phyloP scores from a whole-genome alignment of 23 tunicate genomes.

The Halocynthia aurantium region DNA sequence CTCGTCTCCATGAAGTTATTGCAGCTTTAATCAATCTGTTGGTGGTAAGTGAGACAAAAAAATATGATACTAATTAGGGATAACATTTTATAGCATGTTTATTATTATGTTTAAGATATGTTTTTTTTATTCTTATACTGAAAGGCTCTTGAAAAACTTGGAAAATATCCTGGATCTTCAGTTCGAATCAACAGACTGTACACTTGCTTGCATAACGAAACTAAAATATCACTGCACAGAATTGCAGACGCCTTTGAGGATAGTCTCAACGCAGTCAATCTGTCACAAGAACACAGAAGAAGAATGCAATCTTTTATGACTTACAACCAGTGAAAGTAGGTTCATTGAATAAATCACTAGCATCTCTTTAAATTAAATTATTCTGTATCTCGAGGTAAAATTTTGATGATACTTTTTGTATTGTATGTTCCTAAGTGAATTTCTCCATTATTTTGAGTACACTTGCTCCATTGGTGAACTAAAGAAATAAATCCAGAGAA shows the following conservation, averaged over 20 bases:
- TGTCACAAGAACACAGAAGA: conserved; percentile 14
- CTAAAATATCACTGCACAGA: conserved; percentile 17
- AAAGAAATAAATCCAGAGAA: too few species aligned
- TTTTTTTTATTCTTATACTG: not conserved
- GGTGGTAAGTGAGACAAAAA: conserved; percentile 25
- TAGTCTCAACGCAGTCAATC: not conserved
- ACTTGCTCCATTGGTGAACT: too few species aligned
- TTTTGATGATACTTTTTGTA: too few species aligned
- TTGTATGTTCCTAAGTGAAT: too few species aligned
- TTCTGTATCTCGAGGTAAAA: too few species aligned
- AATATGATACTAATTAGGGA: too few species aligned
- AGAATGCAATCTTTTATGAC: not conserved
- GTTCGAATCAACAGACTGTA: not conserved
- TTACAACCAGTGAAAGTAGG: too few species aligned
- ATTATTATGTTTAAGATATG: too few species aligned
- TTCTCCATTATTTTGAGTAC: too few species aligned
- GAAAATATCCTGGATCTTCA: conserved; percentile 7
- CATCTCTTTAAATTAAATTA: too few species aligned
- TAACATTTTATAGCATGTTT: too few species aligned
- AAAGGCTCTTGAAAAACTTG: conserved; percentile 1
- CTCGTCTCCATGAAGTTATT: conserved; percentile 42
- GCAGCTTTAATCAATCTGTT: conserved; percentile 35
- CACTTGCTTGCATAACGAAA: not conserved
- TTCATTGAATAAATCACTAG: too few species aligned
- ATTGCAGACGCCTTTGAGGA: conserved; percentile 11